Evolutionary conservation across 2,113 vertebrate species (phyloP), one percentile per base, ranked within the genome.

Genomic region (Cyanoramphus novaezelandiae): DNA sequence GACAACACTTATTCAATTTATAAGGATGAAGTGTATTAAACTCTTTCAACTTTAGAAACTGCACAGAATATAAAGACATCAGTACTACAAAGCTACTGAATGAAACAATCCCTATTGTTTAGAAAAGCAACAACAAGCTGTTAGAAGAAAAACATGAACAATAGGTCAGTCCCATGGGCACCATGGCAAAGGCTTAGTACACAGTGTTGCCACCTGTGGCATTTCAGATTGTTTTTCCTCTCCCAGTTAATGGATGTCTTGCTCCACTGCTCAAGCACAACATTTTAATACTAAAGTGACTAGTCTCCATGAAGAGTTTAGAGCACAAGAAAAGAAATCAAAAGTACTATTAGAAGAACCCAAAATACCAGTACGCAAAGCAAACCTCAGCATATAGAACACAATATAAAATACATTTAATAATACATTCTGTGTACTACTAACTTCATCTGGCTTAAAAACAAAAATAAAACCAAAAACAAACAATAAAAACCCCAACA

Each of bases 11-110:
- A 92, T 15, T 89, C 79, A 90, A 17, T 70, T 92, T 85, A 52
- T 80, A 91, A 91, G 93, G 94, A 92, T 88, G 92, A 93, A 96
- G 91, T 72, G 81, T 44, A 62, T 74, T 90, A 88, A 88, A 88
- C 46, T 78, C 87, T 71, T 55, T 62, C 93, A 86, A 86, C 72
- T 87, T 82, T 60, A 91, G 77, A 77, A 94, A 95, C 81, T 88
- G 63, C 57, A 60, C 7, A 64, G 90, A 80, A 62, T 83, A 84
- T 44, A 86, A 80, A 93, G 90, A 68, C 68, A 88, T 62, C 52
- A 85, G 72, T 53, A 83, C 85, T 95, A 82, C 47, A 44, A 52
- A 88, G 89, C 63, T 91, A 82, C 84, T 82, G 70, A 60, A 83
- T 62, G 77, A 78, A 96, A 93, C 80, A 89, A 94, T 91, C 49